Percentiles rank a stretch among this genome's conserved stretches.
Conservation (phyloP, 2,797 vertebrate genomes). For the Rhynchonycteris naso region DNA sequence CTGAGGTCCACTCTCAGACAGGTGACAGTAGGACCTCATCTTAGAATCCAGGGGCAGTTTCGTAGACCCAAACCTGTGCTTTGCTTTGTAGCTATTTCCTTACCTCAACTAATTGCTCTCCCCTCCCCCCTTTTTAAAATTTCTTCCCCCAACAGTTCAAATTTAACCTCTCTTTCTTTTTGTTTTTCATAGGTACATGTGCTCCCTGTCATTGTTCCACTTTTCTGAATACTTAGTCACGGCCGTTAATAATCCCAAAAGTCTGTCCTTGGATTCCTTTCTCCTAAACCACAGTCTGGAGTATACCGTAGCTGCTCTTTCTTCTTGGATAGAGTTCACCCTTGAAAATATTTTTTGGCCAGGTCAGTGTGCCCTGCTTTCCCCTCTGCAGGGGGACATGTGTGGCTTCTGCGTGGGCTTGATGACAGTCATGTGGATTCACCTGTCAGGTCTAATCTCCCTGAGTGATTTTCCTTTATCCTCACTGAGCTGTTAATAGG, state of each 20-base stretch:
- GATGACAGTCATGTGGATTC: neutral
- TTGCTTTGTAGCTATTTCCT: neutral
- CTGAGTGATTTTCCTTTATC: neutral
- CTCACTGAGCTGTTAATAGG: slow-evolving; percentile 67
- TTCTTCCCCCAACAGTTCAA: no score
- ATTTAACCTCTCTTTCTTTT: neutral
- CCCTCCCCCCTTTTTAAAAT: neutral
- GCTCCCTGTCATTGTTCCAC: slow-evolving; percentile 97
- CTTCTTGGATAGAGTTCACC: slow-evolving; percentile 97
- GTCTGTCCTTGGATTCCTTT: slow-evolving; percentile 96
- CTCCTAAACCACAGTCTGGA: slow-evolving; percentile 98
- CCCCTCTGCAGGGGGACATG: slow-evolving; percentile 43
- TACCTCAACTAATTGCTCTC: neutral
- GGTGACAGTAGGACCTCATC: neutral
- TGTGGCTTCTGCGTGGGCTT: neutral
- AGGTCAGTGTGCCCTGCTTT: slow-evolving; percentile 87
- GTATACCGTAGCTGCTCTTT: slow-evolving; percentile 94
- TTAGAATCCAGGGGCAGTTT: neutral
- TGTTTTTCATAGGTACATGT: slow-evolving; percentile 92
- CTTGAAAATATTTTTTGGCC: slow-evolving; percentile 94
- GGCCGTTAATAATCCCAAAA: slow-evolving; percentile 96
- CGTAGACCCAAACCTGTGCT: neutral
- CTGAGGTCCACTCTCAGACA: neutral
- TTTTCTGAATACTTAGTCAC: slow-evolving; percentile 98
- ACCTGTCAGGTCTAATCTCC: slow-evolving; percentile 49